phyloP scores from a whole-genome alignment of 2,113 vertebrate genomes.

The Ammospiza caudacuta region DNA sequence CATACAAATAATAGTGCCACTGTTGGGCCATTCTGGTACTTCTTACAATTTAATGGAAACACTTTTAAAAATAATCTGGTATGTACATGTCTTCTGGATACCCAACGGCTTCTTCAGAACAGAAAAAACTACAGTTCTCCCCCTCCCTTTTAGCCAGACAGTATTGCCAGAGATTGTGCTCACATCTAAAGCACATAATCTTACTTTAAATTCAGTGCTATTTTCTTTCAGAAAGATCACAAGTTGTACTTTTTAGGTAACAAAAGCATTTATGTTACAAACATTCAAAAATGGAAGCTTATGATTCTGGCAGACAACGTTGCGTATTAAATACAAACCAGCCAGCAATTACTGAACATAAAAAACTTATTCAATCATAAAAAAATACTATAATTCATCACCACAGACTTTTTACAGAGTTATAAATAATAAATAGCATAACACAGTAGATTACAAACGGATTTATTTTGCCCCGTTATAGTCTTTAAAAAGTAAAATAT shows the following conservation, averaged over 20 bases:
- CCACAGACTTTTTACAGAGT: slow-evolving; percentile 73
- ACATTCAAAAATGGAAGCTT: slow-evolving; percentile 72
- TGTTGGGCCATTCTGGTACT: slow-evolving; percentile 19
- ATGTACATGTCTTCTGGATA: slow-evolving; percentile 38
- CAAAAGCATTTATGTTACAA: slow-evolving; percentile 71
- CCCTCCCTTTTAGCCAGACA: slow-evolving; percentile 32
- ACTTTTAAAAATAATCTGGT: slow-evolving; percentile 45
- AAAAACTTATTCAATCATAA: slow-evolving; percentile 74
- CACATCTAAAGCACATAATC: slow-evolving; percentile 45
- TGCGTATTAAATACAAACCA: slow-evolving; percentile 72
- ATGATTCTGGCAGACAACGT: slow-evolving; percentile 66
- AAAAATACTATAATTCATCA: slow-evolving; percentile 76
- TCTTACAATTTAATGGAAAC: slow-evolving; percentile 68
- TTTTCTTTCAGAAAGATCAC: slow-evolving; percentile 71
- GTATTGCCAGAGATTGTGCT: slow-evolving; percentile 53
- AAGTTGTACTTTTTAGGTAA: slow-evolving; percentile 70
- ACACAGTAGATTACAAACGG: slow-evolving; percentile 73
- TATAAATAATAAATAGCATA: slow-evolving; percentile 78
- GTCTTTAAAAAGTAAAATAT: slow-evolving; percentile 59
- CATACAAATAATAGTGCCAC: slow-evolving; percentile 53
- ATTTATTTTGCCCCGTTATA: slow-evolving; percentile 60
- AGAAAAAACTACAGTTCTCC: not conserved
- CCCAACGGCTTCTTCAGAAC: slow-evolving; percentile 16
- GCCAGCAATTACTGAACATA: slow-evolving; percentile 67
- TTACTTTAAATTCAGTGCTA: slow-evolving; percentile 68